phyloP scores from a whole-genome alignment of 1,140 invertebrate genomes.

The Acyrthosiphon pisum region DNA sequence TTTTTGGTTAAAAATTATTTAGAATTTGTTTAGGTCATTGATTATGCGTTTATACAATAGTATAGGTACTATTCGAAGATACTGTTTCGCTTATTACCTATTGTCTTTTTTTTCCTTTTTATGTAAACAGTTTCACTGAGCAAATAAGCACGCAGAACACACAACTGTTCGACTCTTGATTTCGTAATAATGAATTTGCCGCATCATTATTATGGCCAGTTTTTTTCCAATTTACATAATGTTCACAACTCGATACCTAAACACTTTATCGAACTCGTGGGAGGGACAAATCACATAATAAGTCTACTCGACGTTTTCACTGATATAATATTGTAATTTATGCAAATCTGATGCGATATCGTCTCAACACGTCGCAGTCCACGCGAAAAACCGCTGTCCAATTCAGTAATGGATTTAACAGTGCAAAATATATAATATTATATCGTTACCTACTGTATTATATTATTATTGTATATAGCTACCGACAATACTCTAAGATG shows the following conservation, averaged over 20 bases:
- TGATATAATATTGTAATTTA: conserved; percentile 15
- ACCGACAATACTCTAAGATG: not conserved
- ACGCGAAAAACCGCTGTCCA: no score
- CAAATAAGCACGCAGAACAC: not conserved
- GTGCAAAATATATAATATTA: not conserved
- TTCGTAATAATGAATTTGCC: conserved; percentile 29
- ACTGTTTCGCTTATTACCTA: not conserved
- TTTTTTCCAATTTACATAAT: conserved; percentile 5
- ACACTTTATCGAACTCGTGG: not conserved
- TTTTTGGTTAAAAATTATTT: not conserved
- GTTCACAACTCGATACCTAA: not conserved
- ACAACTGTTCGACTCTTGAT: not conserved
- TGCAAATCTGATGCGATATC: not conserved
- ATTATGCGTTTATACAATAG: not conserved
- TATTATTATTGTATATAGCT: not conserved
- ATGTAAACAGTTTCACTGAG: conserved; percentile 14
- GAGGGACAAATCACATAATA: conserved; percentile 10
- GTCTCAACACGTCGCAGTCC: not conserved
- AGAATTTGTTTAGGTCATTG: not conserved
- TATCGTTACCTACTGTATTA: not conserved
- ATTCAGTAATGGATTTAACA: not conserved
- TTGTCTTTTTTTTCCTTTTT: not conserved
- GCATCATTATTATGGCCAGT: not conserved
- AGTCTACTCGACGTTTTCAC: not conserved
- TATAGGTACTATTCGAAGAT: not conserved